These are phyloP conservation scores for Hyppa rectilinea DNA, from an alignment of 2,888 invertebrate genomes.

Conservation along the genomic window DNA sequence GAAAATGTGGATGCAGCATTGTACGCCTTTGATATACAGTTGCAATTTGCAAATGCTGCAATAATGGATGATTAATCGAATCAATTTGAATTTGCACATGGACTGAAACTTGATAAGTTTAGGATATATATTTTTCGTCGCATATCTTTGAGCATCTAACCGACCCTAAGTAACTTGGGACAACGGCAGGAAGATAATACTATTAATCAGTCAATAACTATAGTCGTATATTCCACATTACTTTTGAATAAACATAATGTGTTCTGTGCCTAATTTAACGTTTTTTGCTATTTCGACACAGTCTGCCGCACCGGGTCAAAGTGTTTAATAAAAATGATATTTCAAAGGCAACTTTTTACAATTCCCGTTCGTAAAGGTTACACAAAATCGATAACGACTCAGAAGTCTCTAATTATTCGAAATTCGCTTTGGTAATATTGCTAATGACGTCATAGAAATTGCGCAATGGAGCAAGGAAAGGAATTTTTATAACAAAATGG, in stretches of 20 bases:
- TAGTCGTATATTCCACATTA: rapidly evolving
- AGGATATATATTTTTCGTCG: background rate
- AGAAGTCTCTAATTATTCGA: conserved; percentile 34
- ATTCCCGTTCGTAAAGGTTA: background rate
- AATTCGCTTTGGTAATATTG: conserved; percentile 44
- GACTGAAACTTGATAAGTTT: background rate
- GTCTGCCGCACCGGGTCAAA: background rate
- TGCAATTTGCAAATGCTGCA: conserved; percentile 36
- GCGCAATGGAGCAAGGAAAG: conserved; percentile 34
- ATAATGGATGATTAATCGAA: conserved; percentile 16
- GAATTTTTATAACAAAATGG: conserved; percentile 44
- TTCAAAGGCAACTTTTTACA: background rate
- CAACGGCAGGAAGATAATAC: background rate
- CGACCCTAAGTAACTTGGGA: background rate
- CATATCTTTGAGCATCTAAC: background rate
- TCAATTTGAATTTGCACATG: conserved; percentile 1
- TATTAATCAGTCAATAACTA: background rate
- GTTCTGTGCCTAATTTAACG: background rate
- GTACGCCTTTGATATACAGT: conserved; percentile 31
- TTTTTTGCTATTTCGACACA: background rate
- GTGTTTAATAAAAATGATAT: background rate
- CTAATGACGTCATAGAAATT: conserved; percentile 55
- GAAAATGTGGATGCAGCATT: conserved; percentile 24
- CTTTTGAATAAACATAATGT: background rate
- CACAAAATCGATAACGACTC: conserved; percentile 7